Conservation (phyloP, 2,888 invertebrate genomes). For the Thysanoteuthis rhombus region DNA sequence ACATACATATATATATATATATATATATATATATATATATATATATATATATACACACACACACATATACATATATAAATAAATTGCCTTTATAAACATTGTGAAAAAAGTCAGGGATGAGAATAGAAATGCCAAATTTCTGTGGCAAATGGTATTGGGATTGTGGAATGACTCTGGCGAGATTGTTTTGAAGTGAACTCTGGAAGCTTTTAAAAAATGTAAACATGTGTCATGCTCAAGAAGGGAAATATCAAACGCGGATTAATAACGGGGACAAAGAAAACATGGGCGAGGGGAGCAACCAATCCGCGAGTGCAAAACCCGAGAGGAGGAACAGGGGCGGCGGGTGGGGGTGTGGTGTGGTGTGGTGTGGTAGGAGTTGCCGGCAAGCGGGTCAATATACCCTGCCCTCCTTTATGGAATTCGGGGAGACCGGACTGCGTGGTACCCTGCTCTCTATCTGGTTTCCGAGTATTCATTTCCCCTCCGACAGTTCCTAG, state of each 20-base stretch:
- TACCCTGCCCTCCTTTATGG: not conserved
- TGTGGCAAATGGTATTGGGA: not conserved
- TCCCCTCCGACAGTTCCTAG: not conserved
- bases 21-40: too few relatives aligned
- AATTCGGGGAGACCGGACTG: too few relatives aligned
- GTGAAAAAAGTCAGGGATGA: too few relatives aligned
- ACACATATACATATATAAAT: too few relatives aligned
- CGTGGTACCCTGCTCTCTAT: not conserved
- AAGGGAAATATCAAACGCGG: not conserved
- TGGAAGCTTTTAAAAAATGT: not conserved
- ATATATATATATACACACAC: too few relatives aligned
- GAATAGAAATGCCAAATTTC: too few relatives aligned
- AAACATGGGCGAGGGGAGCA: not conserved
- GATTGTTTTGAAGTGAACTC: not conserved
- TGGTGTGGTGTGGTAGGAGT: not conserved
- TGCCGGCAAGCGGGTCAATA: not conserved
- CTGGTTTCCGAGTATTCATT: not conserved
- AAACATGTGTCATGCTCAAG: not conserved
- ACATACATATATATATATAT: too few relatives aligned
- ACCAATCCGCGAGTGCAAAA: too few relatives aligned
- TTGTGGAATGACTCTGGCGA: not conserved
- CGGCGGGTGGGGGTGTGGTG: not conserved
- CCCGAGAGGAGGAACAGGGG: not conserved
- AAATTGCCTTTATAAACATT: too few relatives aligned
- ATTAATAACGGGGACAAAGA: not conserved